Percentiles rank a stretch among this genome's conserved stretches.
Conservation (phyloP, 2,113 vertebrate species). For the Nettapus auritus region DNA sequence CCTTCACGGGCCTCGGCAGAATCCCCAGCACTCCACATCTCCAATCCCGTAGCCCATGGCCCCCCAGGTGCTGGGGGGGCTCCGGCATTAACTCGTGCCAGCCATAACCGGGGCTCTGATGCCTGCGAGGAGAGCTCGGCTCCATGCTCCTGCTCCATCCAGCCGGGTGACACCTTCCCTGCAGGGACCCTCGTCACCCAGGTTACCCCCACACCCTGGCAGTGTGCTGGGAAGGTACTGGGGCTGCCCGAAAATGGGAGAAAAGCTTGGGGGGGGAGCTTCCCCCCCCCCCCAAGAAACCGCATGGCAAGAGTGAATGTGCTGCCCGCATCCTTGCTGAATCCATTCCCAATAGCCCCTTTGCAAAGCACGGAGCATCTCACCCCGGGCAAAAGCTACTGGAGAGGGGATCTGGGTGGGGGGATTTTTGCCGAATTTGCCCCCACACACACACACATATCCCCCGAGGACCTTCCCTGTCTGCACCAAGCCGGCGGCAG, state of each 20-base stretch:
- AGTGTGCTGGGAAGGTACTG: not conserved
- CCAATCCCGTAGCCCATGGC: too few species aligned
- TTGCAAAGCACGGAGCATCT: not conserved
- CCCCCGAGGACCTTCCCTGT: not conserved
- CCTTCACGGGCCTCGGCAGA: not conserved
- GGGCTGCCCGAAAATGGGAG: not conserved
- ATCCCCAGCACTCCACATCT: not conserved
- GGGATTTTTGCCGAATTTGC: not conserved
- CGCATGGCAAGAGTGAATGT: fast-evolving
- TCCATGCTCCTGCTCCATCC: not conserved
- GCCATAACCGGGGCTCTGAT: not conserved
- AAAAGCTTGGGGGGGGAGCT: not conserved
- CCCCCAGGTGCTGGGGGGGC: not conserved
- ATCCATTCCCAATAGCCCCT: fast-evolving
- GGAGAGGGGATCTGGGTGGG: fast-evolving
- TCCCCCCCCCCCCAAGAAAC: fast-evolving
- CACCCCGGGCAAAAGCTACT: fast-evolving
- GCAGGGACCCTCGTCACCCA: not conserved
- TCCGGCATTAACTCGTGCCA: not conserved
- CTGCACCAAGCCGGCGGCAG: too few species aligned
- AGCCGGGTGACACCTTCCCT: not conserved
- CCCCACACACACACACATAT: fast-evolving
- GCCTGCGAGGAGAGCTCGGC: not conserved
- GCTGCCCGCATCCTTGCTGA: not conserved
- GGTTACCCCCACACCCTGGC: not conserved